Evolutionary conservation across 1,140 invertebrate genomes (phyloP), one percentile per base, ranked within the genome.

Genomic region (Rhagoletis zephyria): DNA sequence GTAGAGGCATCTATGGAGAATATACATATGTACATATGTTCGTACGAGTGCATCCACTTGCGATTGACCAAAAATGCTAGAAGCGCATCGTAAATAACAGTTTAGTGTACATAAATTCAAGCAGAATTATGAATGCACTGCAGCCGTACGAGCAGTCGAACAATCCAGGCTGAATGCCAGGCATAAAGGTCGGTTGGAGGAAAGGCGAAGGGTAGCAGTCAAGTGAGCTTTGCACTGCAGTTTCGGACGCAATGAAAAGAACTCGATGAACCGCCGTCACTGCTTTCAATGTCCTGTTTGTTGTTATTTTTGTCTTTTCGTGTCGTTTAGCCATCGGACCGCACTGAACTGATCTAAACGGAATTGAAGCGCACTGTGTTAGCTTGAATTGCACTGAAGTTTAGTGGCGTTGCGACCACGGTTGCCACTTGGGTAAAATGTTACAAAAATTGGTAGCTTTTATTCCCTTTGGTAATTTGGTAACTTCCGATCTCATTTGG

Each of bases 41-140:
- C 48, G 70, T 74, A 30, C 5, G 16, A 48, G 74, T 56, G 74
- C 74, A 56, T 19, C 48, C 48, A 81, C 74, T 81, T 81, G 74
- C 74, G 74, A 81, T 45, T 81, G 74, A 81, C 74, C 74, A 81
- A 81, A 67, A 81, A 81, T 81, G 74, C 74, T 16, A 16, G 74
- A n/a, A 81, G 74, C 74, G 74, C 74, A 56, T 81, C 74, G 45
- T 81, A 81, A 81, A 81, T 81, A 81, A 81, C 74, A 51, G 74
- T 56, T 81, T 81, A 81, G 74, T 81, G 74, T 81, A 81, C 74
- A 81, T 81, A 81, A 81, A 81, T 81, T 81, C 74, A 81, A 48
- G 74, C 74, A 56, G 74, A 81, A 81, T 81, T 81, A 81, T 81
- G 74, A 81, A 81, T 81, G 74, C 74, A 81, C 74, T 81, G 74